Base-by-base conservation (phyloP, 1,140 invertebrate genomes). In the Chymomyza costata region DNA sequence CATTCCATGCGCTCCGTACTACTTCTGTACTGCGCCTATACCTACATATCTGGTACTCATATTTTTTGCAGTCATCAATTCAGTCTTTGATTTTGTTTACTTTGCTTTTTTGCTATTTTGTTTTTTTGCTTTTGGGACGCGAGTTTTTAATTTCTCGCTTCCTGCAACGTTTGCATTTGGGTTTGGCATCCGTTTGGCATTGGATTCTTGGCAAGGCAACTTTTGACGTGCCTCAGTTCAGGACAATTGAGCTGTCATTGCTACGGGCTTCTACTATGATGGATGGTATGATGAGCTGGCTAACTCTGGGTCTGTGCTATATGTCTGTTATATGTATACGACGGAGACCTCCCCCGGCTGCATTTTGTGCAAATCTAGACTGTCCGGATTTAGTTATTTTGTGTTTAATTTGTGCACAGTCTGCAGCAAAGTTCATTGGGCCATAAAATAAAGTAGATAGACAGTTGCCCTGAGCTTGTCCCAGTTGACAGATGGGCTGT, bases 101-200 rank as follows among this genome's bases (percentile, higher is more conserved):
- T 11, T 1, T 28, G 41, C 47, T 45, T 52, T 25, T 50, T 32
- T 32, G 37, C 48, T 35, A 18, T 38, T 16, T 30, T 48, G 21
- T 32, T 28, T 47, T 15, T 31, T 34, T 35, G 16, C 25, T 49
- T 40, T 44, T n/a, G n/a, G 41, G 44, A 38, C 34, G 19, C 13
- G 17, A 30, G 45, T 46, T 73, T 66, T 73, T 51, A 73, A 76
- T 74, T 74, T 60, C 69, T 74, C 54, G 55, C 50, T 53, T 48
- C 32, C 47, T 71, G 68, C 69, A 56, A 58, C 69, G 69, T 65
- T 74, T 78, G 71, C 71, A 71, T 70, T 76, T 76, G 58, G 65
- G 62, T 37, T 15, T 15, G 15, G 5, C 34, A 37, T 5, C 3
- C 15, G 34, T 11, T n/a, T n/a, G 6, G 28, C 28, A 30, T 30